Percentiles rank a stretch among this genome's conserved stretches.
These are phyloP conservation scores for Centroberyx gerrardi DNA, from an alignment of 2,797 vertebrate genomes.

Conservation along the genomic window DNA sequence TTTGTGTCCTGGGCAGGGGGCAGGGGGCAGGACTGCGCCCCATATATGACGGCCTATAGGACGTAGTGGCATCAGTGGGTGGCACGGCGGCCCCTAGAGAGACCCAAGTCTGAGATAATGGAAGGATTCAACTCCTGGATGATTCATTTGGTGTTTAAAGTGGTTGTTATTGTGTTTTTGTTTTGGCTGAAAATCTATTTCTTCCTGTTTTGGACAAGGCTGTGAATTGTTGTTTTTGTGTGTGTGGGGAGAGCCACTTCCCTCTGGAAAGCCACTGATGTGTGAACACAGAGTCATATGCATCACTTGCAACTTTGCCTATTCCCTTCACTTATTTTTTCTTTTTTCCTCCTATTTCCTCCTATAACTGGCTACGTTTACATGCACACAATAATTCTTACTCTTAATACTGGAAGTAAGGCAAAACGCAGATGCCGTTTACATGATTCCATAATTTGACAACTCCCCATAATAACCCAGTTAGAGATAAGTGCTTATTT, in stretches of 20 bases:
- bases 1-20: constrained; percentile 36
- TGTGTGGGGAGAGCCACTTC: constrained; percentile 20
- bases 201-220: constrained; percentile 31
- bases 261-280: constrained; percentile 15
- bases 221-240: constrained; percentile 19
- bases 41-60: constrained; percentile 6
- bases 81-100: constrained; percentile 13
- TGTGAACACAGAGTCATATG: neutral
- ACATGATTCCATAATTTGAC: too few relatives aligned
- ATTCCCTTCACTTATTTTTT: constrained; percentile 1
- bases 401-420: too few relatives aligned
- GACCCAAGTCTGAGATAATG: constrained; percentile 21
- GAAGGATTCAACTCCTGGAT: constrained; percentile 28
- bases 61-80: constrained; percentile 29
- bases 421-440: too few relatives aligned
- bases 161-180: constrained; percentile 15
- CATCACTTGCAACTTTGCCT: constrained; percentile 12
- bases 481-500: too few relatives aligned
- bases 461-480: too few relatives aligned
- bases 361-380: constrained; percentile 8
- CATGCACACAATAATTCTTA: neutral
- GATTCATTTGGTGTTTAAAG: constrained; percentile 23
- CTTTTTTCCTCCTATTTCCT: neutral
- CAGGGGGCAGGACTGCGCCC: neutral
- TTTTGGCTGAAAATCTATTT: constrained; percentile 18